A percentile compares a stretch with the other conserved stretches of the same genome.
phyloP scores from a whole-genome alignment of 2,113 vertebrate species.

The Brachionichthys hirsutus region DNA sequence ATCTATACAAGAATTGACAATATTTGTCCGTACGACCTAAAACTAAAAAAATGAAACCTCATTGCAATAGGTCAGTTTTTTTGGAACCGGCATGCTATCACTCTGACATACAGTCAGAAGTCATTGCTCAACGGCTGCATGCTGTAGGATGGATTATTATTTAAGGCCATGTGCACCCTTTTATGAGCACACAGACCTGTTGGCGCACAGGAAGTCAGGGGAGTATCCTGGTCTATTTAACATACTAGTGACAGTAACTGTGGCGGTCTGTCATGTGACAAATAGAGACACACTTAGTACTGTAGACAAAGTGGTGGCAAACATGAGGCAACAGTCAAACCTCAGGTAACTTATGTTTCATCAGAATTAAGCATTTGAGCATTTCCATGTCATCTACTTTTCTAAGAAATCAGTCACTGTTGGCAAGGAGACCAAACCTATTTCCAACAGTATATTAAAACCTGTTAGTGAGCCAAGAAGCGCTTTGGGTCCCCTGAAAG shows the following conservation, averaged over 20 bases:
- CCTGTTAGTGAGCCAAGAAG: conserved; percentile 40
- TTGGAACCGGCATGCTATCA: conserved; percentile 74
- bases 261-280: conserved; percentile 58
- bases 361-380: not conserved
- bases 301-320: too few relatives aligned
- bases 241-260: conserved; percentile 72
- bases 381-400: conserved; percentile 31
- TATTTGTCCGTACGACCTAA: too few relatives aligned
- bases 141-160: conserved; percentile 83
- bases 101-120: conserved; percentile 50
- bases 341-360: conserved; percentile 18
- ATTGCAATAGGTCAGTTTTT: conserved; percentile 7
- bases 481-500: conserved; percentile 43
- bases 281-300: conserved; percentile 35
- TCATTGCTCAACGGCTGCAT: conserved; percentile 52
- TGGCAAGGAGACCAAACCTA: conserved; percentile 29
- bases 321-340: conserved; percentile 33
- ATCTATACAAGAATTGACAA: not conserved
- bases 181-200: conserved; percentile 56
- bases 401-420: conserved; percentile 32
- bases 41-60: too few relatives aligned
- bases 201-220: conserved; percentile 61
- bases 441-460: conserved; percentile 33
- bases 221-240: conserved; percentile 31
- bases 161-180: conserved; percentile 19